A percentile compares a stretch with the other conserved stretches of the same genome.
These are phyloP conservation scores for Yponomeuta plumbellus DNA, from an alignment of 2,888 invertebrate species.

Conservation along the genomic window DNA sequence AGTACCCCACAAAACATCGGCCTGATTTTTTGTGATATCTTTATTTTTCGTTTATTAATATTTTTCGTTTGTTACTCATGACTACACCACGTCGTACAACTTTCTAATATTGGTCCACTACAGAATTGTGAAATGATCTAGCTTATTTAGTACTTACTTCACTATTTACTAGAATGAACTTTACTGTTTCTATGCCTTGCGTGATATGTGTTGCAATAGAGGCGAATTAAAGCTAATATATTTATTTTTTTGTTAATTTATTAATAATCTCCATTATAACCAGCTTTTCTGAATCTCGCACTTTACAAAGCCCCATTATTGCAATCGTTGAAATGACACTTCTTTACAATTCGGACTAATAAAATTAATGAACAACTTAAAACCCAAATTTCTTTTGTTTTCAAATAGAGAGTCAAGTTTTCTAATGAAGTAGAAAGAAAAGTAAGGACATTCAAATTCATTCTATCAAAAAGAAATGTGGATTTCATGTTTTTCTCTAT, in stretches of 20 bases:
- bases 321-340: neutral
- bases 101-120: constrained; percentile 77
- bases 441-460: no score
- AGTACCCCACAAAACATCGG: no score
- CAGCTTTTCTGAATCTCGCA: constrained; percentile 35
- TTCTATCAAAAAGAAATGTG: no score
- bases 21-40: neutral
- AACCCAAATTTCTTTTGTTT: no score
- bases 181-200: constrained; percentile 69
- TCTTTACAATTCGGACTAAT: neutral
- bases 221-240: constrained; percentile 65
- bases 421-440: no score
- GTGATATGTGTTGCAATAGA: constrained; percentile 74
- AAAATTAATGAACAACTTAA: neutral
- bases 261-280: constrained; percentile 27
- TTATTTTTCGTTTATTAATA: neutral
- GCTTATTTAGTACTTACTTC: constrained; percentile 51
- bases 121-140: constrained; percentile 72
- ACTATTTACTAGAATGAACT: constrained; percentile 66
- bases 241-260: constrained; percentile 27
- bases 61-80: neutral
- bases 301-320: neutral
- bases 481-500: no score
- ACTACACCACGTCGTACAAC: constrained; percentile 53
- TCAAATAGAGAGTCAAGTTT: no score